phyloP scores from a whole-genome alignment of 1,140 invertebrate species.

The Odontomachus brunneus region DNA sequence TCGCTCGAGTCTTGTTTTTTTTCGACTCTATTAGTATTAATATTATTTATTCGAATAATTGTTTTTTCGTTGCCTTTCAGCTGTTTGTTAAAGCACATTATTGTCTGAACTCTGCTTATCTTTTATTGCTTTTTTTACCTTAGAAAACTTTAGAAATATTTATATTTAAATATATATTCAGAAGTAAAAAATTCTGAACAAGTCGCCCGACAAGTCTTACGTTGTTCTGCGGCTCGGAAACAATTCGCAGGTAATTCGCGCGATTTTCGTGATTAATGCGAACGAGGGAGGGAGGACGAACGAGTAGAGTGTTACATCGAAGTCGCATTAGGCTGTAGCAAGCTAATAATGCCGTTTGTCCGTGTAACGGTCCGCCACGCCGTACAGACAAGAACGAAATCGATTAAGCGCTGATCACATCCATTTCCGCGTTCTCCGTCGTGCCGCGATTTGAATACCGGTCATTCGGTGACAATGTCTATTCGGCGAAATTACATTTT shows the following conservation, averaged over 20 bases:
- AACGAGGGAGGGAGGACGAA: neutral
- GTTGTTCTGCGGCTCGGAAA: neutral
- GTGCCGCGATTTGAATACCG: conserved; percentile 38
- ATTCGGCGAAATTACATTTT: conserved; percentile 46
- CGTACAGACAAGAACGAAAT: conserved; percentile 46
- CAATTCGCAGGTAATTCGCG: neutral
- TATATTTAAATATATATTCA: too few relatives aligned
- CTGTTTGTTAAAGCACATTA: neutral
- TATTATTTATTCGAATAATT: conserved; percentile 15
- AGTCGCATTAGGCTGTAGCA: conserved; percentile 16
- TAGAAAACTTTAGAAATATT: too few relatives aligned
- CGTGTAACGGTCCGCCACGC: neutral
- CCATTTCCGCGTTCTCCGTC: conserved; percentile 32
- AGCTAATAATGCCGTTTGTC: conserved; percentile 31
- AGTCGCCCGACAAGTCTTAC: too few relatives aligned
- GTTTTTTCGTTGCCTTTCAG: too few relatives aligned
- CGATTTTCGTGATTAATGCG: neutral
- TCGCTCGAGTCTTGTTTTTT: neutral
- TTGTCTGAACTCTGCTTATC: neutral
- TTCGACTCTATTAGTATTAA: too few relatives aligned
- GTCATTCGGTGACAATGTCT: conserved; percentile 32
- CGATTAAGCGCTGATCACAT: conserved; percentile 49
- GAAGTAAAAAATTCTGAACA: too few relatives aligned
- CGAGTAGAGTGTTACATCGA: neutral
- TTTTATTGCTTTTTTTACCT: too few relatives aligned